Evolutionary conservation across 2,797 vertebrate species (phyloP).

Genomic region (Netta rufina): DNA sequence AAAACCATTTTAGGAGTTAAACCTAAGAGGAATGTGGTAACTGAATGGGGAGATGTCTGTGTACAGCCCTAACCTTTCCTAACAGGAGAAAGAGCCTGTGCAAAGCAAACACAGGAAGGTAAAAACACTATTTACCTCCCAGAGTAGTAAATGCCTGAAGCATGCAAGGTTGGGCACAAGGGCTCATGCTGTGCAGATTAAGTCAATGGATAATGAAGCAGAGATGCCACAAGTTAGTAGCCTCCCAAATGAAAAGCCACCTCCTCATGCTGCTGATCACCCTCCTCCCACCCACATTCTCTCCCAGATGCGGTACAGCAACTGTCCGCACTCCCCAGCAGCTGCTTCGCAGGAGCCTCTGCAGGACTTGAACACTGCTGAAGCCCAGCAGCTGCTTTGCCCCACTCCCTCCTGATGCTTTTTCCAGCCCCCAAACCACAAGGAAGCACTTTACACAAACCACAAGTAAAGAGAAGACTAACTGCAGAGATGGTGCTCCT

Average conservation of each 20-base stretch:
- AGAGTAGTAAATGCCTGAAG: not conserved
- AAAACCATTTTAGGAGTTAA: not conserved
- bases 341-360: not conserved
- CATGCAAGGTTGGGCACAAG: rapidly evolving
- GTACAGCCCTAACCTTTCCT: not conserved
- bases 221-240: not conserved
- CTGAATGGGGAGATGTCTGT: not conserved
- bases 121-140: not conserved
- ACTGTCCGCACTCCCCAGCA: not conserved
- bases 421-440: not conserved
- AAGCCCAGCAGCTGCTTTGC: not conserved
- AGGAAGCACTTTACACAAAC: not conserved
- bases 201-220: not conserved
- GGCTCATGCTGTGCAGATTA: not conserved
- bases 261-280: not conserved
- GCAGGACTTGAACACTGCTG: not conserved
- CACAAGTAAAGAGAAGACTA: not conserved
- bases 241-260: not conserved
- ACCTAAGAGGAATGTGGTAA: not conserved
- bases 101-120: not conserved
- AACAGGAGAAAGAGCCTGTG: not conserved
- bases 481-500: not conserved
- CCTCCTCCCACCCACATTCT: rapidly evolving
- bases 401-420: not conserved
- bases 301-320: not conserved